phyloP scores from a whole-genome alignment of 2,113 vertebrate species.

The Panthera leo region DNA sequence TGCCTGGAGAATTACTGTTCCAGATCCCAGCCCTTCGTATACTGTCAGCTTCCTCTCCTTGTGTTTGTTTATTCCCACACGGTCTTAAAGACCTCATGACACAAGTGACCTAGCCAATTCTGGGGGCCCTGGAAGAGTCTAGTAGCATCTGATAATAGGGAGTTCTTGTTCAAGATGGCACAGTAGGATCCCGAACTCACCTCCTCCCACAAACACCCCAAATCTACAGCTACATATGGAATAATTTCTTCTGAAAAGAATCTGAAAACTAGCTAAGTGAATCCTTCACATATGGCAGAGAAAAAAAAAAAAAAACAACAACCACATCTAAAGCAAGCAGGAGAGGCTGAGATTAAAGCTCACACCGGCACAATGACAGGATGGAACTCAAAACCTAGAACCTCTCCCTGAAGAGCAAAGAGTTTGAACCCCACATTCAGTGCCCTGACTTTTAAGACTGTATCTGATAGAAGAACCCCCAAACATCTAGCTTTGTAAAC shows the following conservation, averaged over 20 bases:
- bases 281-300: not conserved
- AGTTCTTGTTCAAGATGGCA: not conserved
- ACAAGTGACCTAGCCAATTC: slow-evolving; percentile 54
- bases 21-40: slow-evolving; percentile 81
- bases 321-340: not conserved
- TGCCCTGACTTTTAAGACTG: not conserved
- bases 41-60: slow-evolving; percentile 78
- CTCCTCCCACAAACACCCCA: not conserved
- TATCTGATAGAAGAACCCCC: not conserved
- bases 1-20: slow-evolving; percentile 86
- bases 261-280: not conserved
- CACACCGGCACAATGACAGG: not conserved
- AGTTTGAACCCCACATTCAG: not conserved
- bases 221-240: not conserved
- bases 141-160: not conserved
- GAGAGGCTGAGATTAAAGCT: not conserved
- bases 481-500: not conserved
- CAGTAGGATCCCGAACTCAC: not conserved
- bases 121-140: slow-evolving; percentile 6
- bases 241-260: not conserved
- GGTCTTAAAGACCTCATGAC: slow-evolving; percentile 63
- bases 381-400: not conserved
- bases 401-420: not conserved
- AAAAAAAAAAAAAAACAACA: not conserved
- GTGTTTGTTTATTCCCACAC: slow-evolving; percentile 71